A percentile compares a stretch with the other conserved stretches of the same genome.
Evolutionary conservation across 23 tunicate genomes (phyloP).

Genomic region (Trididemnum miniatum): DNA sequence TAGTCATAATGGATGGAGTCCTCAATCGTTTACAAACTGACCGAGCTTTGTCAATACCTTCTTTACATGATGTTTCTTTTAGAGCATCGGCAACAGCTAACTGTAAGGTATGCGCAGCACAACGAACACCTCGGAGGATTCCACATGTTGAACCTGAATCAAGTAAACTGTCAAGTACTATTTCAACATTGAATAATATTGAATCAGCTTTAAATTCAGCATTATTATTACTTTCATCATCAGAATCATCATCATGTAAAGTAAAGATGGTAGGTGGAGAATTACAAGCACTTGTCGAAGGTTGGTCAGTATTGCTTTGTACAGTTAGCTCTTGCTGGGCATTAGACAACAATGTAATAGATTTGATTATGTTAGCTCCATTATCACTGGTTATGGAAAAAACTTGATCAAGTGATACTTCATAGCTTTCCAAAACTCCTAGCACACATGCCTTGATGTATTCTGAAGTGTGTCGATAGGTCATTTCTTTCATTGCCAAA

Average conservation of each 20-base stretch:
- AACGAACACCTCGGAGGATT: slow-evolving; percentile 8
- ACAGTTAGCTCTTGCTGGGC: background rate
- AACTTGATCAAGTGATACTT: slow-evolving; percentile 6
- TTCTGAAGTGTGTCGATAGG: slow-evolving; percentile 20
- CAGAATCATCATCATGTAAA: background rate
- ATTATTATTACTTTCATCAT: background rate
- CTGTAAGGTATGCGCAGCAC: slow-evolving; percentile 40
- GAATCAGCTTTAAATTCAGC: background rate
- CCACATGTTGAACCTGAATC: background rate
- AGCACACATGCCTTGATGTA: slow-evolving; percentile 3
- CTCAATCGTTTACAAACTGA: background rate
- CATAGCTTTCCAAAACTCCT: slow-evolving; percentile 1
- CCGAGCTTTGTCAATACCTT: background rate
- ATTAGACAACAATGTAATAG: background rate
- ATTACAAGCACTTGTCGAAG: background rate
- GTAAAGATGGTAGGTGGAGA: background rate
- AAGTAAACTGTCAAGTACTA: background rate
- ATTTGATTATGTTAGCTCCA: background rate
- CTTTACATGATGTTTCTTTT: background rate
- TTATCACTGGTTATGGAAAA: background rate
- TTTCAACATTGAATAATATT: background rate
- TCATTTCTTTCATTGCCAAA: slow-evolving; percentile 45
- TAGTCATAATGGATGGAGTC: background rate
- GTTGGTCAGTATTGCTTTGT: background rate
- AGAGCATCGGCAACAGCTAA: slow-evolving; percentile 31